A percentile compares a stretch with the other conserved stretches of the same genome.
phyloP scores from a whole-genome alignment of 2,888 invertebrate genomes.

The Cepaea hortensis region DNA sequence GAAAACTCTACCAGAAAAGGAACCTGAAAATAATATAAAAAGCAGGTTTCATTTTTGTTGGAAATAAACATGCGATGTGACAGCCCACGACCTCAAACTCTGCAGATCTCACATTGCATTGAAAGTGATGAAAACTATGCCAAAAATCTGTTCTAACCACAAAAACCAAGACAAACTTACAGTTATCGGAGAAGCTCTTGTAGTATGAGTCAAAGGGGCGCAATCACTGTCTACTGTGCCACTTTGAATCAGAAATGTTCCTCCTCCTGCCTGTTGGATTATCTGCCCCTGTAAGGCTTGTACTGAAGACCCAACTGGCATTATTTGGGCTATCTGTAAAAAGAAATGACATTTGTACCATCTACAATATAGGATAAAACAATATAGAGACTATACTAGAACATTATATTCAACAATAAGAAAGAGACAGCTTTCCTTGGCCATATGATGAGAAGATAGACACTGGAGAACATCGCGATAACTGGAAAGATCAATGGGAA shows the following conservation, averaged over 20 bases:
- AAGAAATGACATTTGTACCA: no score
- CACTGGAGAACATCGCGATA: no score
- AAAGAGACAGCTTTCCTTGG: no score
- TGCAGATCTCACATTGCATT: background rate
- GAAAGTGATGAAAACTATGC: background rate
- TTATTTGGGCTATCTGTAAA: conserved; percentile 57
- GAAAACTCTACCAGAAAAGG: no score
- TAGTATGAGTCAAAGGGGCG: conserved; percentile 85
- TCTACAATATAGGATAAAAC: no score
- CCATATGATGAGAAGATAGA: no score
- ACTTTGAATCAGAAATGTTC: conserved; percentile 82
- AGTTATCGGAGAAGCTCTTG: conserved; percentile 91
- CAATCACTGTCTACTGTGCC: conserved; percentile 79
- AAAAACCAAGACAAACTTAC: conserved; percentile 80
- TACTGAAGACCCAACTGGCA: conserved; percentile 63
- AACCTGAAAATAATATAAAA: no score
- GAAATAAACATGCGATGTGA: background rate
- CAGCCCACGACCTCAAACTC: background rate
- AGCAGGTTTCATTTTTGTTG: no score
- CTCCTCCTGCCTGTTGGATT: conserved; percentile 73
- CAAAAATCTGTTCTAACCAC: background rate
- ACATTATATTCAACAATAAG: no score
- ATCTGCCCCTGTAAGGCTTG: conserved; percentile 74
- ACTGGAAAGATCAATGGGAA: no score
- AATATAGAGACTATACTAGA: no score